Evolutionary conservation across 2,888 invertebrate species (phyloP).

Genomic region (Mesoligia furuncula): DNA sequence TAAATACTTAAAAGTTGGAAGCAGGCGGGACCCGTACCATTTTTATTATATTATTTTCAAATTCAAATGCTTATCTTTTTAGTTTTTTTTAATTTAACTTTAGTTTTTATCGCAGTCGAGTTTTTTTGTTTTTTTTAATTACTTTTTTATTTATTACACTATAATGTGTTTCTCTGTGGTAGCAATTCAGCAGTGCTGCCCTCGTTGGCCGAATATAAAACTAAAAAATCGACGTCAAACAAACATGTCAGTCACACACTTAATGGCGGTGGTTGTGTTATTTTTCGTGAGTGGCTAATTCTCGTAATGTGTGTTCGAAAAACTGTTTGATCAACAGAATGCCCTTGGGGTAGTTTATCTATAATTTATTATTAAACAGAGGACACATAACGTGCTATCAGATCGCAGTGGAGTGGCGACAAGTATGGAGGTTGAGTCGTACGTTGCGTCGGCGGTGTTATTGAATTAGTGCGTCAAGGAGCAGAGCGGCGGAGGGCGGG

Average conservation of each 20-base stretch:
- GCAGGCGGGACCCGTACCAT: no score
- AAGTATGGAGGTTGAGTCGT: constrained; percentile 74
- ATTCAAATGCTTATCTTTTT: no score
- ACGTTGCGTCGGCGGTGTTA: constrained; percentile 77
- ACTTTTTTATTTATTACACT: not conserved
- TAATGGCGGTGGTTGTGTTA: constrained; percentile 88
- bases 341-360: constrained; percentile 51
- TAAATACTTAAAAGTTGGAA: no score
- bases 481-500: constrained; percentile 66
- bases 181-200: constrained; percentile 68
- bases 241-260: constrained; percentile 80
- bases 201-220: constrained; percentile 57
- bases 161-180: constrained; percentile 33
- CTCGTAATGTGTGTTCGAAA: constrained; percentile 73
- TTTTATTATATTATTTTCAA: no score
- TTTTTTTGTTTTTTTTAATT: no score
- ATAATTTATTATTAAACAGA: constrained; percentile 23
- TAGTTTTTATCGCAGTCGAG: no score
- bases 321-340: constrained; percentile 64
- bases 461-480: constrained; percentile 78
- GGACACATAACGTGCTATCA: constrained; percentile 46
- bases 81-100: no score
- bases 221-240: constrained; percentile 86
- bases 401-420: constrained; percentile 29
- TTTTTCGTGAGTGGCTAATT: constrained; percentile 75